Conservation (phyloP, 2,888 invertebrate species). For the Mythimna albipuncta region DNA sequence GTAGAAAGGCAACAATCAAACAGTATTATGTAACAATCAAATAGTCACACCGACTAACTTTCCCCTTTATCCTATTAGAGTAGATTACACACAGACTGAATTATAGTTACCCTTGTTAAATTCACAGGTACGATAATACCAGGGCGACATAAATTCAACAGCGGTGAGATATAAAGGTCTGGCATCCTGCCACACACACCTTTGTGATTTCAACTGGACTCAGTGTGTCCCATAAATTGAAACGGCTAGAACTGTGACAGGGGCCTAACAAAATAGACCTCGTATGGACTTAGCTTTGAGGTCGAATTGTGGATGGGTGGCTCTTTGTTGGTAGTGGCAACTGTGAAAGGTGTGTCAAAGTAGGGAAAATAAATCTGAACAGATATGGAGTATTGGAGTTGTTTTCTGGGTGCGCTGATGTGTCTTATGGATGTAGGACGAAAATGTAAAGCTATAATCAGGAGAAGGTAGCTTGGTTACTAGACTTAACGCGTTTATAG, state of each 20-base stretch:
- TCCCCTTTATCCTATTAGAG: not conserved
- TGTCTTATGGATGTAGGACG: too few relatives aligned
- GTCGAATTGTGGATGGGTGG: slow-evolving; percentile 12
- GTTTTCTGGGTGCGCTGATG: too few relatives aligned
- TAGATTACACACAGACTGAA: slow-evolving; percentile 19
- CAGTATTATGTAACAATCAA: not conserved
- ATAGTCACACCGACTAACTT: not conserved
- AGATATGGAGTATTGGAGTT: not conserved
- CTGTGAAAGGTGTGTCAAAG: not conserved
- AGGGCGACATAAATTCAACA: slow-evolving; percentile 36
- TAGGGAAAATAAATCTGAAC: not conserved
- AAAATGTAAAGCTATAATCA: too few relatives aligned
- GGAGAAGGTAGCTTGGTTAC: too few relatives aligned
- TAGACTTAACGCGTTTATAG: too few relatives aligned
- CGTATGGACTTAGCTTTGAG: slow-evolving; percentile 37
- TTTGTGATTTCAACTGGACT: slow-evolving; percentile 54
- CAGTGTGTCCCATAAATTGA: slow-evolving; percentile 37
- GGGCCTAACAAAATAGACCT: slow-evolving; percentile 38
- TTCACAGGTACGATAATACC: slow-evolving; percentile 17
- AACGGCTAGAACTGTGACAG: not conserved
- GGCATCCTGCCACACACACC: slow-evolving; percentile 28
- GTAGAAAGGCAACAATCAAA: too few relatives aligned
- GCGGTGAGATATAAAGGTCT: slow-evolving; percentile 15
- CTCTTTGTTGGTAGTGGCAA: slow-evolving; percentile 20
- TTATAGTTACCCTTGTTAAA: slow-evolving; percentile 18